A percentile compares a stretch with the other conserved stretches of the same genome.
Conservation (phyloP, 2,113 vertebrate species). For the Leptobrachium ailaonicum region DNA sequence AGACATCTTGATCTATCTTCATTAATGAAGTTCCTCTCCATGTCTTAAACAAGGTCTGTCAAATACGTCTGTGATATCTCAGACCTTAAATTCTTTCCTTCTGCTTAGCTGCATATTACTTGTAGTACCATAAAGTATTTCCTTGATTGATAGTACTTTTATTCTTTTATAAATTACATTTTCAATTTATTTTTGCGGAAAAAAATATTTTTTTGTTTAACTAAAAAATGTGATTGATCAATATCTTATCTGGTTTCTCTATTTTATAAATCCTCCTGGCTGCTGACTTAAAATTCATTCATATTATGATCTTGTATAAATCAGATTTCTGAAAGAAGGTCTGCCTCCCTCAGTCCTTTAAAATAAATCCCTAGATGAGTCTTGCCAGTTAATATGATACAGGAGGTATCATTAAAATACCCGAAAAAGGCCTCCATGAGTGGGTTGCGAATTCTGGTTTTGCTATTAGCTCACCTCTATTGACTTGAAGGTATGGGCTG, state of each 20-base stretch:
- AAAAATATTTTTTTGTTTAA: not conserved
- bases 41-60: not conserved
- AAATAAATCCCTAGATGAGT: not conserved
- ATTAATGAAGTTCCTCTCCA: not conserved
- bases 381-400: not conserved
- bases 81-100: not conserved
- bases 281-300: not conserved
- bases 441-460: too few species aligned
- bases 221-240: not conserved
- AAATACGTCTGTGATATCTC: not conserved
- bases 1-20: not conserved
- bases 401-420: too few species aligned
- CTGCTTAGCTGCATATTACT: not conserved
- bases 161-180: not conserved
- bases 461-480: too few species aligned
- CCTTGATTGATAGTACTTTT: slow-evolving; percentile 1
- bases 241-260: not conserved
- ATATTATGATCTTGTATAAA: not conserved
- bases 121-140: not conserved
- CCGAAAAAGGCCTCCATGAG: too few species aligned
- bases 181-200: not conserved
- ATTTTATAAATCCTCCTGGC: not conserved
- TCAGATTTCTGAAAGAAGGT: not conserved
- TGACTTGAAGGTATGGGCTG: too few species aligned
- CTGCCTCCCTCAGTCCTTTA: not conserved